Base-by-base conservation (phyloP, 2,888 invertebrate species). In the Epinotia bilunana region DNA sequence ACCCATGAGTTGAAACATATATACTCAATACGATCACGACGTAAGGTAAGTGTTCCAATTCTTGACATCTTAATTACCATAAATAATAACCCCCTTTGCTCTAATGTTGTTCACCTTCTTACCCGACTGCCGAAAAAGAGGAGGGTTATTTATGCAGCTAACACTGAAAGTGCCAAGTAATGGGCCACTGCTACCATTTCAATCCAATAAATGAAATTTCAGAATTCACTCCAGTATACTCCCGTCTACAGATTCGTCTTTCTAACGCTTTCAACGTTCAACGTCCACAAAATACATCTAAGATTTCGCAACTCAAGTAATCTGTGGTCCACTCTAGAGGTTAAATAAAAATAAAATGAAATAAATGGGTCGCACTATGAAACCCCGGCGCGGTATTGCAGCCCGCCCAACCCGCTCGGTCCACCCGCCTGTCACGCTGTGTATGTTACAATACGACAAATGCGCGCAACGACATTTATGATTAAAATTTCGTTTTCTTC, bases 311-410 rank as follows among this genome's bases (percentile, higher is more conserved):
- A 60, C 58, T 69, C 58, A 60, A 69, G 60, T 60, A 69, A 60
- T 60, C 46, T 58, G 69, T 16, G 69, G 69, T 60, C 69, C 28
- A 46, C 7, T 23, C 46, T 28, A 69, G 60, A 69, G 23, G 69
- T 69, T 69, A 69, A 69, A 69, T 69, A 69, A 69, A 69, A 69
- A 69, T 69, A 46, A 68, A 68, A 68, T 68, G 16, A 60, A 69
- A 69, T 60, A 69, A 69, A 69, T 60, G 69, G 58, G 43, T 69
- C 60, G 69, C 69, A 60, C 58, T 69, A 60, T 23, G 69, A 69
- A 58, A 60, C 43, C 58, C 23, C n/a, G 43, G 58, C 69, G n/a
- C 20, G 23, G 69, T 58, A 46, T 57, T 69, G 18, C 67, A 39
- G 67, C 57, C 18, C n/a, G 46, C 68, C 57, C 58, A 33, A 57